These are phyloP conservation scores for Lophius piscatorius DNA, from an alignment of 2,113 vertebrate genomes.

Conservation along the genomic window DNA sequence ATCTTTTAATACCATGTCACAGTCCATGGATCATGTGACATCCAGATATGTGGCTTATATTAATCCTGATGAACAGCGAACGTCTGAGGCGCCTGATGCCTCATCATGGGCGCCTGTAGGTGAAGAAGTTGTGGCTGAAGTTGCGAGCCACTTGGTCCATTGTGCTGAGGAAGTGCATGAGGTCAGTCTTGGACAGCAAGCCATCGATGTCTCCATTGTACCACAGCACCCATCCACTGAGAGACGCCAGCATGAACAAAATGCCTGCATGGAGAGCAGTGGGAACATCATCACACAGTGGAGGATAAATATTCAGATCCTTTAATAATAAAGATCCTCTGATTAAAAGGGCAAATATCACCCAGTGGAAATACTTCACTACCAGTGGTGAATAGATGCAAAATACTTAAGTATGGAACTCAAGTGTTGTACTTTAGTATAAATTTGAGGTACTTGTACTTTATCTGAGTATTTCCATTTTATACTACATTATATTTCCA, in stretches of 20 bases:
- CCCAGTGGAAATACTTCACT: too few species aligned
- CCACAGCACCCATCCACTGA: conserved; percentile 90
- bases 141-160: conserved; percentile 79
- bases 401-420: too few species aligned
- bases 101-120: conserved; percentile 43
- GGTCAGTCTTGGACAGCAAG: conserved; percentile 65
- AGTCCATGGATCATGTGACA: too few species aligned
- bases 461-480: too few species aligned
- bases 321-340: too few species aligned
- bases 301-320: too few species aligned
- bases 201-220: conserved; percentile 92
- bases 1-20: neutral
- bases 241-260: conserved; percentile 85
- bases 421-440: too few species aligned
- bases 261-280: conserved; percentile 70
- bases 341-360: too few species aligned
- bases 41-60: neutral
- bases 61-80: conserved; percentile 24
- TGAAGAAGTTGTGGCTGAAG: conserved; percentile 78
- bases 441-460: too few species aligned
- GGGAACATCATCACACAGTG: too few species aligned
- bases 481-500: too few species aligned
- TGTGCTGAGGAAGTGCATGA: conserved; percentile 73
- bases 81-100: rapidly evolving
- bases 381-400: too few species aligned